Conservation (phyloP, 2,113 vertebrate genomes). For the Coracopsis vasa region DNA sequence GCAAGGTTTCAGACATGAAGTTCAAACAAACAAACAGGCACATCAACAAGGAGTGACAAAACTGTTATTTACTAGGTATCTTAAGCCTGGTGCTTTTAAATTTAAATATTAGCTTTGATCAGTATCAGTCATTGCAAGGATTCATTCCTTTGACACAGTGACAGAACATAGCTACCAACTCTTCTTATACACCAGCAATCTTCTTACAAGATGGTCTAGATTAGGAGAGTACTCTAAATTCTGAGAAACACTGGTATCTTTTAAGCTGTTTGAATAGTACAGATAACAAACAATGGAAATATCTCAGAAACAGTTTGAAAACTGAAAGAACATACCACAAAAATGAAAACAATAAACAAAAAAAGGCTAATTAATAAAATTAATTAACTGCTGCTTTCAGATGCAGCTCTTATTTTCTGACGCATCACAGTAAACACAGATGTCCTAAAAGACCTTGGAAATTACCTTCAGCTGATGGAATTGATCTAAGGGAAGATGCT, state of each 20-base stretch:
- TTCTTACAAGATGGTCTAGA: not conserved
- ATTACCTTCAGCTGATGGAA: conserved; percentile 90
- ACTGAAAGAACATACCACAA: not conserved
- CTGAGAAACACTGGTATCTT: not conserved
- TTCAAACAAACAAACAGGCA: not conserved
- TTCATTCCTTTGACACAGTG: not conserved
- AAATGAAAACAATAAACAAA: not conserved
- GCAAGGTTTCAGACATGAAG: not conserved
- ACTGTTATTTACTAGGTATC: not conserved
- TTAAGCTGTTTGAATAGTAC: not conserved
- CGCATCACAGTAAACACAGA: not conserved
- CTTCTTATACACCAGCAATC: not conserved
- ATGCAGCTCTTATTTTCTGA: not conserved
- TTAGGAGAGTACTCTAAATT: not conserved
- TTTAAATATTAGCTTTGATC: not conserved
- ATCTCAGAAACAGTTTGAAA: not conserved
- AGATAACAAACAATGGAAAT: not conserved
- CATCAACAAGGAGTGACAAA: not conserved
- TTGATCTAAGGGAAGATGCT: conserved; percentile 87
- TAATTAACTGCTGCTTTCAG: not conserved
- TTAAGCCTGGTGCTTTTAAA: not conserved
- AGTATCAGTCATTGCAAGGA: not conserved
- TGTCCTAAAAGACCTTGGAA: not conserved
- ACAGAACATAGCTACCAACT: not conserved
- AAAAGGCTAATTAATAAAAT: not conserved